Evolutionary conservation across 2,113 vertebrate species (phyloP).

Genomic region (Cyanoderma ruficeps): DNA sequence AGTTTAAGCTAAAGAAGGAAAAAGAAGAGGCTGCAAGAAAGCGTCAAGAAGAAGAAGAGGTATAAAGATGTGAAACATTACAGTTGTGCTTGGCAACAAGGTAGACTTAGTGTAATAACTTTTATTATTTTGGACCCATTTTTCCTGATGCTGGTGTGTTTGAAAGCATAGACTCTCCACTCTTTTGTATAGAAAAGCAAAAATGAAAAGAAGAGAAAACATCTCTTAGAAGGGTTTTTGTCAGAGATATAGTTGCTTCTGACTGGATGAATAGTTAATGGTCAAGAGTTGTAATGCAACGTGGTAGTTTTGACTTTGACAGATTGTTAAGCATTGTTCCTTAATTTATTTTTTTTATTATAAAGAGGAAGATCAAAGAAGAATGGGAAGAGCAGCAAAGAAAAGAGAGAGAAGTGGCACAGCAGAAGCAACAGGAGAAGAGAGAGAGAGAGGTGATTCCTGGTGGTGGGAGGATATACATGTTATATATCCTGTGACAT

Average conservation of each 20-base stretch:
- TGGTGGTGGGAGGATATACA: constrained; percentile 83
- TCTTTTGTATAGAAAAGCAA: background rate
- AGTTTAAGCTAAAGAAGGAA: constrained; percentile 84
- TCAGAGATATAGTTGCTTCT: background rate
- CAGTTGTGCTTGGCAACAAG: background rate
- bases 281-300: background rate
- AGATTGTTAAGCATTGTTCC: background rate
- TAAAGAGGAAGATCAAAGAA: constrained; percentile 89
- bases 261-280: background rate
- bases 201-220: background rate
- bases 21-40: constrained; percentile 85
- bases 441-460: constrained; percentile 95
- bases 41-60: constrained; percentile 92
- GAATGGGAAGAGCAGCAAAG: constrained; percentile 94
- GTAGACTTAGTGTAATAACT: background rate
- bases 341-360: background rate
- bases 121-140: background rate
- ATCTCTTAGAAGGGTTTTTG: background rate
- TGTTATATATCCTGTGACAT: constrained; percentile 81
- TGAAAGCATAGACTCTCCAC: background rate
- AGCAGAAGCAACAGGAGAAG: constrained; percentile 88
- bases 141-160: background rate
- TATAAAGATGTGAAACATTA: constrained; percentile 46
- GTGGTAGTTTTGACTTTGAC: background rate
- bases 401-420: constrained; percentile 83